phyloP scores from a whole-genome alignment of 2,113 vertebrate species.

The Anarhynchus alexandrinus region DNA sequence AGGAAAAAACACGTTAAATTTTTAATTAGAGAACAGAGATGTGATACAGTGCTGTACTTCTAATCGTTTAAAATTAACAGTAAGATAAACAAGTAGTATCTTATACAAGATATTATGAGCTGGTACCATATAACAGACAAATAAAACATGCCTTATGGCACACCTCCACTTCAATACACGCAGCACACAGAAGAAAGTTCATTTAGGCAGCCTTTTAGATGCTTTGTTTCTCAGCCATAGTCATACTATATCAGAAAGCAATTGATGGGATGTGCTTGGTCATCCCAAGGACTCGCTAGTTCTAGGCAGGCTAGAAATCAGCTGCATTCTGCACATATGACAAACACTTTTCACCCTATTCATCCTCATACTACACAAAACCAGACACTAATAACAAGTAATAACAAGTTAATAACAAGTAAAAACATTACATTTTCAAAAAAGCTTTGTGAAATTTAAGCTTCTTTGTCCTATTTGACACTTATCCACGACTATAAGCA shows the following conservation, averaged over 20 bases:
- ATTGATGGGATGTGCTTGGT: neutral
- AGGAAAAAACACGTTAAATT: neutral
- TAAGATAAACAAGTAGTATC: neutral
- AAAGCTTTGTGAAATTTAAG: constrained; percentile 1
- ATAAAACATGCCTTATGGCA: neutral
- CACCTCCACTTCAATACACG: neutral
- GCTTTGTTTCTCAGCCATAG: neutral
- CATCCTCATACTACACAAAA: neutral
- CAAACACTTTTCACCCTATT: neutral
- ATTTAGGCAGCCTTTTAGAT: neutral
- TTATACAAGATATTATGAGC: neutral
- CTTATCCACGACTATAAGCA: neutral
- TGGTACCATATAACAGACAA: neutral
- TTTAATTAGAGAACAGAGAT: neutral
- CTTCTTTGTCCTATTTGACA: neutral
- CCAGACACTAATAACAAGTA: neutral
- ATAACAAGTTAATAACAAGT: neutral
- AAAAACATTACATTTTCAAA: neutral
- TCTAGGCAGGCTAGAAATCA: neutral
- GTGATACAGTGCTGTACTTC: neutral
- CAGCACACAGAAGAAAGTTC: neutral
- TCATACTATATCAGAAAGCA: neutral
- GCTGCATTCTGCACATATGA: neutral
- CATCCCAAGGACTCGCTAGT: neutral
- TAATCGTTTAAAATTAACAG: neutral